These are phyloP conservation scores for Eueides isabella DNA, from an alignment of 1,140 invertebrate species.

Conservation along the genomic window DNA sequence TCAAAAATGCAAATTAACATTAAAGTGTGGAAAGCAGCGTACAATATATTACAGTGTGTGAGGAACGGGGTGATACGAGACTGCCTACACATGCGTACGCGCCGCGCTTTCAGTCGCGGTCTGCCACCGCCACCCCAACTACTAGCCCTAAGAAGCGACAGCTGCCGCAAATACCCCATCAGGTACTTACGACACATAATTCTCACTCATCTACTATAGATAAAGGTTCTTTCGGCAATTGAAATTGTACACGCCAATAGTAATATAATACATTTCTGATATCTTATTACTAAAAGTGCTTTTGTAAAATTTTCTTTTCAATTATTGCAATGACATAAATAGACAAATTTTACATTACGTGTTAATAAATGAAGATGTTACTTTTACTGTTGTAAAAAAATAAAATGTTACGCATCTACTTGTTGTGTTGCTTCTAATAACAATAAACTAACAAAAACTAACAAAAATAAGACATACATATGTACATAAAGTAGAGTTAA, in stretches of 20 bases:
- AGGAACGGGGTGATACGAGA: conserved; percentile 64
- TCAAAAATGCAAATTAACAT: conserved; percentile 15
- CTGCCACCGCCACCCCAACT: conserved; percentile 95
- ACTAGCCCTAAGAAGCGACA: conserved; percentile 97
- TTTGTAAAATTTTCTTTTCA: too few relatives aligned
- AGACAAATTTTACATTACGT: too few relatives aligned
- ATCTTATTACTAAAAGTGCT: too few relatives aligned
- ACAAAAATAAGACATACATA: too few relatives aligned
- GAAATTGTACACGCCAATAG: background rate
- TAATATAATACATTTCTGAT: background rate
- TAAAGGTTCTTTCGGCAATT: background rate
- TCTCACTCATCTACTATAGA: background rate
- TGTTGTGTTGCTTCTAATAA: too few relatives aligned
- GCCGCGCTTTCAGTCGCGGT: conserved; percentile 89
- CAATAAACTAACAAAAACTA: too few relatives aligned
- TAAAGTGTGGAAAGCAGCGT: conserved; percentile 40
- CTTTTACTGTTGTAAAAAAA: too few relatives aligned
- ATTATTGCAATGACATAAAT: too few relatives aligned
- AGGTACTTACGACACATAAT: conserved; percentile 48
- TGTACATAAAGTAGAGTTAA: too few relatives aligned
- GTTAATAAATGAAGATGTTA: too few relatives aligned
- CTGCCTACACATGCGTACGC: conserved; percentile 80
- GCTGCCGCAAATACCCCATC: conserved; percentile 92
- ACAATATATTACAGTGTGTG: conserved; percentile 56
- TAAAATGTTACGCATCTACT: too few relatives aligned